Conservation (phyloP, 2,113 vertebrate species). For the Capreolus pygargus region DNA sequence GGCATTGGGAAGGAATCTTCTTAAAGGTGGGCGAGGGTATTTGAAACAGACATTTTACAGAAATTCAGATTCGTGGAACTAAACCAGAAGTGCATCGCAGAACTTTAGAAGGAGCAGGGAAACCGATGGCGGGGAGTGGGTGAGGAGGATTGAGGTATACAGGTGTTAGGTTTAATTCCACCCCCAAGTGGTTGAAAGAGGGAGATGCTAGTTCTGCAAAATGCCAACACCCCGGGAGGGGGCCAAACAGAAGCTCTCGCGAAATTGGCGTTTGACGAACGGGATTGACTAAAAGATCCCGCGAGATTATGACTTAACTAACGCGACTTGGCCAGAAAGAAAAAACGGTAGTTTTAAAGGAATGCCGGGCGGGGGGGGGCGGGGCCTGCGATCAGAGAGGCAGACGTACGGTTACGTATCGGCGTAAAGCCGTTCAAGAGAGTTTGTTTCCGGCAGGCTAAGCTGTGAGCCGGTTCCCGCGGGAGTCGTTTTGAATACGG, state of each 20-base stretch:
- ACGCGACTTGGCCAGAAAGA: not conserved
- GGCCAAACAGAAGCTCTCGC: constrained; percentile 35
- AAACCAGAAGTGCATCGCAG: not conserved
- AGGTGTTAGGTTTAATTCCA: not conserved
- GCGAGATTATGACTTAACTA: not conserved
- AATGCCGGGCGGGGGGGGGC: too few relatives aligned
- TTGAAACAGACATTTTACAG: constrained; percentile 38
- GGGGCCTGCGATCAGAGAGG: too few relatives aligned
- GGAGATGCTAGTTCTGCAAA: accelerated
- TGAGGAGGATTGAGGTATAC: accelerated
- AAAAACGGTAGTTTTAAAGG: not conserved
- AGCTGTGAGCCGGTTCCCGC: not conserved
- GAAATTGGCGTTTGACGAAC: not conserved
- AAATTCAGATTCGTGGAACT: not conserved
- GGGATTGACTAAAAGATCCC: not conserved
- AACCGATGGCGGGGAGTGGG: not conserved
- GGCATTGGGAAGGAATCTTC: not conserved
- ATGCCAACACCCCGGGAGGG: accelerated
- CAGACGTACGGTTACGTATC: constrained; percentile 38
- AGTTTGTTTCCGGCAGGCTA: constrained; percentile 47
- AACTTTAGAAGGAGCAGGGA: not conserved
- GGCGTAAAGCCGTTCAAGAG: constrained; percentile 47
- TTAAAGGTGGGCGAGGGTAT: not conserved
- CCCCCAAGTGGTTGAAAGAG: accelerated
- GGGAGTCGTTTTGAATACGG: not conserved